phyloP scores from a whole-genome alignment of 2,113 vertebrate genomes.

The Apistogramma diplotaenia region DNA sequence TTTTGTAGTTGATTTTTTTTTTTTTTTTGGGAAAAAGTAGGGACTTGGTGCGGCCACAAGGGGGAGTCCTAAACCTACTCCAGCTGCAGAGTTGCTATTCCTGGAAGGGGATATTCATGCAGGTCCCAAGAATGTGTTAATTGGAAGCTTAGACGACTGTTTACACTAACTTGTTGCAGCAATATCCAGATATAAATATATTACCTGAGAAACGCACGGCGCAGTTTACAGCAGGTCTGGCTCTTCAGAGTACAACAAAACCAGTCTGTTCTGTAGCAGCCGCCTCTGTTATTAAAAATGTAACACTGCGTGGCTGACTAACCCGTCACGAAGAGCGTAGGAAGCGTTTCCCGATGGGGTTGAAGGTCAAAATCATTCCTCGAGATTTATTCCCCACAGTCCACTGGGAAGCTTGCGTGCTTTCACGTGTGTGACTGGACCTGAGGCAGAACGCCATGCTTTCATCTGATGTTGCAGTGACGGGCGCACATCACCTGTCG shows the following conservation, averaged over 20 bases:
- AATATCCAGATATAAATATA: background rate
- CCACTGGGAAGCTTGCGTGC: background rate
- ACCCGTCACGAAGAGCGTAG: background rate
- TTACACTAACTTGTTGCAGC: background rate
- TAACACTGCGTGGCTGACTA: background rate
- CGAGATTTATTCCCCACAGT: background rate
- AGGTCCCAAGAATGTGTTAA: background rate
- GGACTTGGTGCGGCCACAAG: slow-evolving; percentile 28
- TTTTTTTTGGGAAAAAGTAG: background rate
- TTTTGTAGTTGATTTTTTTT: background rate
- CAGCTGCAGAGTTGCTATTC: background rate
- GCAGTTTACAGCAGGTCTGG: background rate
- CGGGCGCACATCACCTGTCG: background rate
- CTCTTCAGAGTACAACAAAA: background rate
- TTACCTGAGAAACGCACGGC: background rate
- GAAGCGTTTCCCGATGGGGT: background rate
- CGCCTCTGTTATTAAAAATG: background rate
- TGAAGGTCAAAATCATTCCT: slow-evolving; percentile 10
- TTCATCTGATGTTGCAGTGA: background rate
- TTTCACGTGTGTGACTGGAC: background rate
- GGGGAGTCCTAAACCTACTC: slow-evolving; percentile 30
- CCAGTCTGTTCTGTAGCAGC: too few species aligned
- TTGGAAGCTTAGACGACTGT: background rate
- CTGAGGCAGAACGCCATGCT: background rate
- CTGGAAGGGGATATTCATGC: background rate